Percentiles rank a stretch among this genome's conserved stretches.
phyloP scores from a whole-genome alignment of 2,888 invertebrate species.

The Onchidella celtica region DNA sequence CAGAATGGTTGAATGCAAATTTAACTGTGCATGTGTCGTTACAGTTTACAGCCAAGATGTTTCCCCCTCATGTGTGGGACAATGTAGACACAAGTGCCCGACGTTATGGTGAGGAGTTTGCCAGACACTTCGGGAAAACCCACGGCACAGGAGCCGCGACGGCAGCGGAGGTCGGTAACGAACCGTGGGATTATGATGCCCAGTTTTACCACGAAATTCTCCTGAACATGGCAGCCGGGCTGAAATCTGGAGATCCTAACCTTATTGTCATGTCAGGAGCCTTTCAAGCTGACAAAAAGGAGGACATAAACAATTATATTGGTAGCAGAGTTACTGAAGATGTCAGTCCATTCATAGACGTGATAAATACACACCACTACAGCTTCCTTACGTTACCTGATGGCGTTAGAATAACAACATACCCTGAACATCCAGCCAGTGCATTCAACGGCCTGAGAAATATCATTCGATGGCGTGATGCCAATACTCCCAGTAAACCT shows the following conservation, averaged over 20 bases:
- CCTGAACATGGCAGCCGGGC: constrained; percentile 63
- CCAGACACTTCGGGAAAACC: constrained; percentile 63
- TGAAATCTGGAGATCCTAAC: constrained; percentile 55
- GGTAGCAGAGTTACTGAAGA: constrained; percentile 61
- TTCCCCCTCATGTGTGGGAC: constrained; percentile 60
- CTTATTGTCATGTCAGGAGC: constrained; percentile 62
- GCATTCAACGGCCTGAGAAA: constrained; percentile 47
- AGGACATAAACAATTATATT: constrained; percentile 60
- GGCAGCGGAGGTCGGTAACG: constrained; percentile 66
- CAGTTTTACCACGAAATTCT: constrained; percentile 61
- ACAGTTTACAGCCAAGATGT: constrained; percentile 62
- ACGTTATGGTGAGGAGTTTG: constrained; percentile 62
- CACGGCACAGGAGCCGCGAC: constrained; percentile 59
- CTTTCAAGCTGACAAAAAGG: constrained; percentile 65
- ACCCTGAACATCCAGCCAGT: constrained; percentile 63
- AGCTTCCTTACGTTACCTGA: constrained; percentile 57
- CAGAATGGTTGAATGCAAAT: constrained; percentile 58
- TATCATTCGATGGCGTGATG: constrained; percentile 62
- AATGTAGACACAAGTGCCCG: constrained; percentile 56
- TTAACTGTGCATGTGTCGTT: constrained; percentile 62
- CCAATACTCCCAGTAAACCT: constrained; percentile 60
- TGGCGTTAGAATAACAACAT: constrained; percentile 60
- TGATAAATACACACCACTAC: constrained; percentile 64
- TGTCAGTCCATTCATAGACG: constrained; percentile 57
- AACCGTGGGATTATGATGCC: constrained; percentile 68